These are phyloP conservation scores for Formica selysi DNA, from an alignment of 1,140 invertebrate genomes.

Conservation along the genomic window DNA sequence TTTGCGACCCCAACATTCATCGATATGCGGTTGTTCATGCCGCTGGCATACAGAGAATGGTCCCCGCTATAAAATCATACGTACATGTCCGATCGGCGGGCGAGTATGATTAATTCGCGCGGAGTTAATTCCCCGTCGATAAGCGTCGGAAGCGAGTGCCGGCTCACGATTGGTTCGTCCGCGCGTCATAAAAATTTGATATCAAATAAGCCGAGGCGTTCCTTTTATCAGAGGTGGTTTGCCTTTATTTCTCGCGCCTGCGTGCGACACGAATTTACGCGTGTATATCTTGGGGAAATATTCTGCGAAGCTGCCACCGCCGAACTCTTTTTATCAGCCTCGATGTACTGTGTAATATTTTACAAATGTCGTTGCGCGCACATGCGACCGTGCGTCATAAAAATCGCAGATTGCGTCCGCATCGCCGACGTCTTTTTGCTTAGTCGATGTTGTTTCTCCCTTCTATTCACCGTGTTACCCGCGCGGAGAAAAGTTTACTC, in stretches of 20 bases:
- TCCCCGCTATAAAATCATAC: constrained; percentile 72
- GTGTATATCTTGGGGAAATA: constrained; percentile 48
- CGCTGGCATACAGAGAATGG: constrained; percentile 44
- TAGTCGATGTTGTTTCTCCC: constrained; percentile 31
- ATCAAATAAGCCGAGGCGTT: background rate
- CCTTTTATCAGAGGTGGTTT: background rate
- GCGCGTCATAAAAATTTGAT: constrained; percentile 20
- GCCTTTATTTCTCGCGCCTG: background rate
- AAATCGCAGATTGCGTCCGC: constrained; percentile 59
- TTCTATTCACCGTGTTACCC: constrained; percentile 11
- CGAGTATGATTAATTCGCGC: constrained; percentile 77
- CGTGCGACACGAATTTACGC: constrained; percentile 9
- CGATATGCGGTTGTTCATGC: constrained; percentile 70
- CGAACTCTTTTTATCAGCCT: constrained; percentile 20
- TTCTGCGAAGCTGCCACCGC: background rate
- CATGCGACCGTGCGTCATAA: constrained; percentile 60
- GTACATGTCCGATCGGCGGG: constrained; percentile 61
- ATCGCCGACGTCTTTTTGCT: constrained; percentile 27
- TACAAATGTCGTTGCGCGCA: constrained; percentile 60
- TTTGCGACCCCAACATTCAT: constrained; percentile 57
- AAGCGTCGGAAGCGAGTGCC: constrained; percentile 33
- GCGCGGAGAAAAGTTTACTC: constrained; percentile 17
- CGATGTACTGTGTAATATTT: constrained; percentile 51
- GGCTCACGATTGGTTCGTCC: background rate
- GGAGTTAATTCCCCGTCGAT: constrained; percentile 56